Evolutionary conservation across 2,888 invertebrate genomes (phyloP), one percentile per base, ranked within the genome.

Genomic region (Ditylenchus weischeri): DNA sequence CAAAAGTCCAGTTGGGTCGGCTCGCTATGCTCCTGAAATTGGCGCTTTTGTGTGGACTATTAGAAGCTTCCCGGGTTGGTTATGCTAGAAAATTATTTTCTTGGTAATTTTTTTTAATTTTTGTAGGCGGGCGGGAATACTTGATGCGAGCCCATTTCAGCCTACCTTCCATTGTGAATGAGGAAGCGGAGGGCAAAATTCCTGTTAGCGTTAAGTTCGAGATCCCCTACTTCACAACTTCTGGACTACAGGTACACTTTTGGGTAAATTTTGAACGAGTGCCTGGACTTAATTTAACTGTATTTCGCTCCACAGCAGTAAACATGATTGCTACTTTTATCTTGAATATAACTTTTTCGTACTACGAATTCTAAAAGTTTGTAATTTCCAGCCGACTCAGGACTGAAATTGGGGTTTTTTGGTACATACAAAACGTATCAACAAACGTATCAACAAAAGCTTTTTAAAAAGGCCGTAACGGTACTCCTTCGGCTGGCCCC

Each of bases 151-250:
- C 96, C 11, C 95, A 96, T 84, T 98, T 96, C 85, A 93, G 94
- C 0, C 85, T 96, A 69, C 96, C 96, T 0, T 94, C 94, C 72
- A 68, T 72, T 43, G 90, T 90, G 80, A 90, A 90, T 78, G 95
- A 95, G 83, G 94, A 96, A 76, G 86, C 89, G 0, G 95, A 96
- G 86, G 95, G 94, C 0, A 92, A 91, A 84, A 95, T 96, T 59
- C 96, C 96, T 0, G 95, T 98, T 76, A 92, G 93, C 86, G 95
- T 96, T 5, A 93, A 93, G 85, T 98, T 98, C 87, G 96, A 96
- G 86, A 96, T 96, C 79, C 96, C 96, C 0, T 96, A 98, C 84
- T 96, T 96, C 83, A 96, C 96, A 0, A 96, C 96, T 50, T 94
- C 94, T 38, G 96, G 96, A 35, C 94, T 96, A 78, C 96, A 96